These are phyloP conservation scores for Camponotus pennsylvanicus DNA, from an alignment of 1,140 invertebrate genomes.

Conservation along the genomic window DNA sequence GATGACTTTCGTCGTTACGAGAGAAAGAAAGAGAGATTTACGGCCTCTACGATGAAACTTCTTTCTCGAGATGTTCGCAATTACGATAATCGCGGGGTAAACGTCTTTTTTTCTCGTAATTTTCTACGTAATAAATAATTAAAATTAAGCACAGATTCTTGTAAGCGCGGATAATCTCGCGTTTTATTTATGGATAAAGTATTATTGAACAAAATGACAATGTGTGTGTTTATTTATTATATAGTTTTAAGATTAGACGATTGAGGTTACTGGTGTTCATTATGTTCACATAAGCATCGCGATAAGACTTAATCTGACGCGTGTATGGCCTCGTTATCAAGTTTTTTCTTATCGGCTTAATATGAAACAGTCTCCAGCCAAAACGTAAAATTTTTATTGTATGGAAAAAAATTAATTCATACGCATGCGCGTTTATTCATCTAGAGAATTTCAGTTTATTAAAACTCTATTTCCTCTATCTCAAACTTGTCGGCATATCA, in stretches of 20 bases:
- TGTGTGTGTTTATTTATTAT: conserved; percentile 14
- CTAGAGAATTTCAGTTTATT: not conserved
- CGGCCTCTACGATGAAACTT: not conserved
- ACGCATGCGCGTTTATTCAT: not conserved
- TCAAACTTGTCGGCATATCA: not conserved
- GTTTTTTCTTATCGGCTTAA: conserved; percentile 46
- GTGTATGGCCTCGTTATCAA: conserved; percentile 42
- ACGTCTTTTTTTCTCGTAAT: not conserved
- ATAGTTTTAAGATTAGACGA: conserved; percentile 22
- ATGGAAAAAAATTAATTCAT: not conserved
- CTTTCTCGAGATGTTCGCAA: not conserved
- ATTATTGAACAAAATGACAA: not conserved
- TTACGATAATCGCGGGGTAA: not conserved
- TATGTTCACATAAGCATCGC: conserved; percentile 18
- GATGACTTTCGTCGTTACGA: conserved; percentile 20
- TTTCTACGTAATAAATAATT: not conserved
- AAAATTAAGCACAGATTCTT: not conserved
- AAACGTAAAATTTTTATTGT: conserved; percentile 24
- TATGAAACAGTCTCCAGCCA: conserved; percentile 28
- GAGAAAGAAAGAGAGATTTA: too few relatives aligned
- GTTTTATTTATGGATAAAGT: not conserved
- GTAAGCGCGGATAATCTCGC: not conserved
- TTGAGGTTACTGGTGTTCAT: conserved; percentile 34
- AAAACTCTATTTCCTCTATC: not conserved
- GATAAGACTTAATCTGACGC: conserved; percentile 55